phyloP scores from a whole-genome alignment of 2,888 invertebrate genomes.

The Xanthorhoe designata region DNA sequence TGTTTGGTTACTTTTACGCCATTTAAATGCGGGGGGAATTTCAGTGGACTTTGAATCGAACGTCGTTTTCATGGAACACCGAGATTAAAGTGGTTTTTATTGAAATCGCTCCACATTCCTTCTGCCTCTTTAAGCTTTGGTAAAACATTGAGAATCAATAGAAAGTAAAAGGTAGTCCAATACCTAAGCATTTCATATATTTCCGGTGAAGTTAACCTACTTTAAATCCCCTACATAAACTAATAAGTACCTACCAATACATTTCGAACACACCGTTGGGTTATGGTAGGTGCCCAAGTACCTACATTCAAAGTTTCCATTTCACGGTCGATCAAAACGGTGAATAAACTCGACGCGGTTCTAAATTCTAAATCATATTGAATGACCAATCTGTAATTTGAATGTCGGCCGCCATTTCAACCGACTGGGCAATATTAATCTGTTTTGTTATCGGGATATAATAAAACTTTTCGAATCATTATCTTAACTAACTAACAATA shows the following conservation, averaged over 20 bases:
- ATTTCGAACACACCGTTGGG: neutral
- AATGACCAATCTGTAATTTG: slow-evolving; percentile 59
- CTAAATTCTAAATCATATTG: slow-evolving; percentile 62
- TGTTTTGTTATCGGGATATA: slow-evolving; percentile 20
- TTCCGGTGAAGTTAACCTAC: neutral
- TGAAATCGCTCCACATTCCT: slow-evolving; percentile 3
- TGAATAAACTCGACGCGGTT: slow-evolving; percentile 60
- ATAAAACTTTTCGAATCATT: too few species aligned
- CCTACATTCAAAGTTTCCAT: slow-evolving; percentile 48
- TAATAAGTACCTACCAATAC: neutral
- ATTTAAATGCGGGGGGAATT: slow-evolving; percentile 12
- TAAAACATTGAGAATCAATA: neutral
- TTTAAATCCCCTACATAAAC: neutral
- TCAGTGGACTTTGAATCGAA: slow-evolving; percentile 9
- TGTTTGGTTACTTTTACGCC: slow-evolving; percentile 9
- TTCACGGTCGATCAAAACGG: slow-evolving; percentile 62
- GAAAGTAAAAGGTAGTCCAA: neutral
- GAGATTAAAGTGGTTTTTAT: slow-evolving; percentile 12
- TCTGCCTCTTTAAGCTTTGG: neutral
- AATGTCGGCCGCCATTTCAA: slow-evolving; percentile 54
- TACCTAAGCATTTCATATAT: neutral
- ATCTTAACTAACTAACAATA: too few species aligned
- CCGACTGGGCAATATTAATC: slow-evolving; percentile 29
- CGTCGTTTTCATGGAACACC: slow-evolving; percentile 5
- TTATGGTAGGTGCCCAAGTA: neutral